Evolutionary conservation across 35 echinoderm and acorn worm species (phyloP).

Genomic region (Hemicentrotus pulcherrimus): DNA sequence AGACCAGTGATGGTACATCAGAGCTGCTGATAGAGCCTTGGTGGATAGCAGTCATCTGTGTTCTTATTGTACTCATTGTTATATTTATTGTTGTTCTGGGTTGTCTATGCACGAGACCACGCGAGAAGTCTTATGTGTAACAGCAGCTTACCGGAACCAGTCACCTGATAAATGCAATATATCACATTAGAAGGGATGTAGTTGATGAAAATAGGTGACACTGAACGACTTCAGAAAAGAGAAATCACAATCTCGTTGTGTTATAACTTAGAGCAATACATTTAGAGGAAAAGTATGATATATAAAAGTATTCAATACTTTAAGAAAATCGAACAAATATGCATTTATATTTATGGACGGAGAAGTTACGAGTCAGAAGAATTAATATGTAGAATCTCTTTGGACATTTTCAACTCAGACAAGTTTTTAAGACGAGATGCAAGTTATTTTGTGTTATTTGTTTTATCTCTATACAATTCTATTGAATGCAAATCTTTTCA

Average conservation of each 20-base stretch:
- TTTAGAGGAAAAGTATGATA: not conserved
- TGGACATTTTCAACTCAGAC: not conserved
- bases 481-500: not conserved
- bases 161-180: not conserved
- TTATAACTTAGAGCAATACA: not conserved
- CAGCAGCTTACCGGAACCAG: not conserved
- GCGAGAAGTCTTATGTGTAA: not conserved
- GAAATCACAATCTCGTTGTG: not conserved
- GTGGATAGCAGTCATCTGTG: constrained; percentile 67
- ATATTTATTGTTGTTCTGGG: constrained; percentile 55
- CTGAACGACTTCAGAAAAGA: not conserved
- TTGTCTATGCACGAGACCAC: constrained; percentile 45
- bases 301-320: not conserved
- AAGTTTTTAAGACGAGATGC: not conserved
- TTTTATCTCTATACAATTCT: not conserved
- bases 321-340: not conserved
- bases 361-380: too few relatives aligned
- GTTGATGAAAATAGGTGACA: not conserved
- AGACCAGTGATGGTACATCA: not conserved
- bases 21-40: constrained; percentile 50
- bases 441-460: not conserved
- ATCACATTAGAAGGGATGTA: not conserved
- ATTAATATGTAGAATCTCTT: not conserved
- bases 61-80: constrained; percentile 49
- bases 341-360: not conserved